Evolutionary conservation across 30 jellyfish, hydroid and myxozoan species (phyloP), one percentile per base, ranked within the genome.

Genomic region (Turritopsis dohrnii): DNA sequence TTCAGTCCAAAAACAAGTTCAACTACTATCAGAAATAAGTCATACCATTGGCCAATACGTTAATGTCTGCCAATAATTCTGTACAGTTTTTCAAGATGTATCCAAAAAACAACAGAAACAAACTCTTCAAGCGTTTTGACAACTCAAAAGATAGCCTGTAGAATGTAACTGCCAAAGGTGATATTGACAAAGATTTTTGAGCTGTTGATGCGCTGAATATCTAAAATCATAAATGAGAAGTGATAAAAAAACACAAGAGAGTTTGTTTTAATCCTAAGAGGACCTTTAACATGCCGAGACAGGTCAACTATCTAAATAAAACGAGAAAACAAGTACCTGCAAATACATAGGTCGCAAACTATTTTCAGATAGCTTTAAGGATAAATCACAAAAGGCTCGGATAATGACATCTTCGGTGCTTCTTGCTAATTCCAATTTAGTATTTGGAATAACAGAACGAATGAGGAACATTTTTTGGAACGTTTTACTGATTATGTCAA

Each of bases 321-420:
- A 3, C 13, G 8, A 66, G 29, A 22, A 66, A 21, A 52, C 16
- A 72, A 77, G 23, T 74, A 93, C 98, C 98, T 93, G 81, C 65
- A 82, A n/a, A 76, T 84, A 93, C 89, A 93, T 81, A 1, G 96
- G 98, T 53, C 98, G 79, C 88, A 93, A 93, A 1, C 83, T 65
- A 79, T 88, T 88, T 72, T 93, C 98, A 19, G 98, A 88, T 79
- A 88, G 65, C 82, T 86, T 88, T 90, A 93, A 84, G 5, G 81
- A 89, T 54, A 83, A 53, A 1, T 88, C 53, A 53, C 96, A 84
- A 54, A 84, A n/a, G 16, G 98, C 96, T 24, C 83, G 65, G 31
- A 93, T 74, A 52, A 80, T 54, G n/a, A 65, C 26, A 22, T 79
- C 79, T 79, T 79, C 86, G 9, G 29, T 41, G 21, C 18, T 0